A percentile compares a stretch with the other conserved stretches of the same genome.
Evolutionary conservation across 1,140 invertebrate species (phyloP).

Genomic region (Megalonaias nervosa): DNA sequence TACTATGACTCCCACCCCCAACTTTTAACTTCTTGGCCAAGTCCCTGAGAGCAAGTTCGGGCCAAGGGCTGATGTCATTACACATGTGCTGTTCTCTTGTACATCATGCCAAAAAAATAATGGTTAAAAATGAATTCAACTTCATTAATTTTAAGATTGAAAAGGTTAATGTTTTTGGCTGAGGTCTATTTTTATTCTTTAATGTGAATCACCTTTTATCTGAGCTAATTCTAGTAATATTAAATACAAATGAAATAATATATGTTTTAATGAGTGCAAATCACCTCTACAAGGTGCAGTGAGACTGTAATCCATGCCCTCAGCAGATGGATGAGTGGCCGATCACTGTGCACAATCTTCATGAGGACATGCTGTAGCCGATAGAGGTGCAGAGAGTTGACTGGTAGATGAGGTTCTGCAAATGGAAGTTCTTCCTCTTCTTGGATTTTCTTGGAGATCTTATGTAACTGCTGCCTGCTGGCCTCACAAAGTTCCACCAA

Average conservation of each 20-base stretch:
- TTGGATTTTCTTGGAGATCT: constrained; percentile 38
- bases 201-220: too few species aligned
- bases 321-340: constrained; percentile 92
- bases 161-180: background rate
- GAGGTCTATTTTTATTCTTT: background rate
- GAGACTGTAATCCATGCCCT: constrained; percentile 91
- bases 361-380: constrained; percentile 89
- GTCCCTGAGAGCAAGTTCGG: too few species aligned
- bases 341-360: constrained; percentile 86
- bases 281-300: constrained; percentile 91
- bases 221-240: background rate
- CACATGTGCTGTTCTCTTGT: constrained; percentile 76
- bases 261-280: constrained; percentile 7
- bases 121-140: background rate
- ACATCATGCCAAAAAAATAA: background rate
- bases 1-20: too few species aligned
- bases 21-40: too few species aligned
- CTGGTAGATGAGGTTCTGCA: constrained; percentile 49
- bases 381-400: constrained; percentile 79
- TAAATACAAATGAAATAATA: background rate
- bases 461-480: constrained; percentile 81
- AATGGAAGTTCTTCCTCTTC: constrained; percentile 33
- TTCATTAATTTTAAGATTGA: background rate
- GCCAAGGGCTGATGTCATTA: too few species aligned
- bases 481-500: constrained; percentile 85